Base-by-base conservation (phyloP, 2,888 invertebrate species). In the Acrobasis consociella region DNA sequence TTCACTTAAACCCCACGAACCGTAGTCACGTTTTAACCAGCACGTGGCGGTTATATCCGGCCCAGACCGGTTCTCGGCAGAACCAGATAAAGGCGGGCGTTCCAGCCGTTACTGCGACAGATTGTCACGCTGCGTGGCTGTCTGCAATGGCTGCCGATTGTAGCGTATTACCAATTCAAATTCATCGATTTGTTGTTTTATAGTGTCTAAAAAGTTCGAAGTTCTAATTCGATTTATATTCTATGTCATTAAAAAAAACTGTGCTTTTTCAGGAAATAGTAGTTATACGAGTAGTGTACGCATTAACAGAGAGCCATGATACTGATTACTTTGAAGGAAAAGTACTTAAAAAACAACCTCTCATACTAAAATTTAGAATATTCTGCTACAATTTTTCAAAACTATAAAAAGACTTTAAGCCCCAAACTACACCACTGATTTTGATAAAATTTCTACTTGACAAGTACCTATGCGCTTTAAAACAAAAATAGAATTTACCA, bases 1-100 rank as follows among this genome's bases (percentile, higher is more conserved):
- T 42, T 42, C 42, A 42, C 42, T 42, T 42, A 11, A 42, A 11
- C 42, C 11, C 42, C 2, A 42, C 42, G 38, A 42, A 16, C 56
- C 17, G 11, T 39, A 56, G 56, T 56, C 56, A 56, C 56, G 56
- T 56, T 56, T 31, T 56, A 56, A 42, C 56, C 56, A 56, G 42
- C 56, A 56, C 56, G 56, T 42, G 56, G 56, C 56, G 42, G 56
- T 56, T 56, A 56, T 56, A 56, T 56, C 56, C 56, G 56, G 39
- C 17, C 1, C 56, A 17, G 39, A 55, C 55, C 37, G 55, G 55
- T 42, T 56, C 56, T 56, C 9, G 15, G 42, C 15, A 11, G 42
- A 56, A 56, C 56, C 17, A 42, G 56, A 56, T 56, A 56, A 42
- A 56, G 56, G 56, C 56, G 56, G 56, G 56, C 56, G 42, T 13